Evolutionary conservation across 1,140 invertebrate species (phyloP).

Genomic region (Heliothis subflexa): DNA sequence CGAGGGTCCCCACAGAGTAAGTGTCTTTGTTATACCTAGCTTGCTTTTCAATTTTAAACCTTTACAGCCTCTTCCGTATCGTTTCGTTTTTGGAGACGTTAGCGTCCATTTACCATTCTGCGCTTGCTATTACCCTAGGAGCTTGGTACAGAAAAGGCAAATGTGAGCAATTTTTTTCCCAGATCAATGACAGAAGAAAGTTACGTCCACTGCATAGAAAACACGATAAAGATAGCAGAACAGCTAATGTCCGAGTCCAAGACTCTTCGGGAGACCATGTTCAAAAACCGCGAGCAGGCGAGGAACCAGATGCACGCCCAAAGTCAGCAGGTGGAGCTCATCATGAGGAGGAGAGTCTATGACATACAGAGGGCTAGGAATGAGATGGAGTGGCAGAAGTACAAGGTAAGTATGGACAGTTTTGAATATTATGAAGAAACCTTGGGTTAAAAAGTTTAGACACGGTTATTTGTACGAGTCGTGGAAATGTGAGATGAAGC

Average conservation of each 20-base stretch:
- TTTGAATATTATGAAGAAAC: background rate
- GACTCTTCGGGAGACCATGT: conserved; percentile 91
- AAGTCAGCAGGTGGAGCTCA: conserved; percentile 93
- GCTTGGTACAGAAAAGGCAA: too few species aligned
- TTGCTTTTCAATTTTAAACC: too few species aligned
- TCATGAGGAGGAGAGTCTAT: conserved; percentile 93
- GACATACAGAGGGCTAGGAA: conserved; percentile 93
- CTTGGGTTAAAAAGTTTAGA: background rate
- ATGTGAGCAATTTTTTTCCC: conserved; percentile 14
- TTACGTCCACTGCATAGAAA: conserved; percentile 93
- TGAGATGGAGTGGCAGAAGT: conserved; percentile 95
- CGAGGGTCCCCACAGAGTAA: conserved; percentile 91
- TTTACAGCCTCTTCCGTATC: background rate
- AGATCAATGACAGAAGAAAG: conserved; percentile 90
- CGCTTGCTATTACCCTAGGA: too few species aligned
- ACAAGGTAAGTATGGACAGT: conserved; percentile 87
- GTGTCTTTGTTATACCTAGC: too few species aligned
- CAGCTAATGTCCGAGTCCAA: conserved; percentile 92
- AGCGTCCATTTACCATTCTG: background rate
- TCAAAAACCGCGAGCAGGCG: conserved; percentile 91
- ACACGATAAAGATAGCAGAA: conserved; percentile 91
- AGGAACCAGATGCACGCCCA: conserved; percentile 93
- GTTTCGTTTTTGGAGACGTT: background rate
- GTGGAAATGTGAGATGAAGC: too few species aligned
- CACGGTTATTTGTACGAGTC: background rate